These are phyloP conservation scores for Pyrgus malvae DNA, from an alignment of 2,888 invertebrate species.

Conservation along the genomic window DNA sequence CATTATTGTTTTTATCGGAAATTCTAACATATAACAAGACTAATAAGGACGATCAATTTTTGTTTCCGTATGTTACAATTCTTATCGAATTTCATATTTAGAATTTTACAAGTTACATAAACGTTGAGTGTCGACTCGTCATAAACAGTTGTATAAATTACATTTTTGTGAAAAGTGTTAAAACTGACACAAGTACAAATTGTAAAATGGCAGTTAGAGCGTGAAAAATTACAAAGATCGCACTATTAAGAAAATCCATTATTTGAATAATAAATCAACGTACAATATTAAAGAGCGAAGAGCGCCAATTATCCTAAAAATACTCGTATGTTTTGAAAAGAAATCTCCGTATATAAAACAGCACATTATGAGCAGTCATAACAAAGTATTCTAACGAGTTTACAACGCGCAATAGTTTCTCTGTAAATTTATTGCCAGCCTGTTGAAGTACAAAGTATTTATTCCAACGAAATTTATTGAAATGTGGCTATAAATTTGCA, in stretches of 20 bases:
- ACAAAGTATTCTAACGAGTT: conserved; percentile 29
- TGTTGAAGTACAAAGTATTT: conserved; percentile 44
- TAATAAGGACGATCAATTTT: no score
- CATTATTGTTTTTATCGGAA: conserved; percentile 13
- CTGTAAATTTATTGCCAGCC: conserved; percentile 37
- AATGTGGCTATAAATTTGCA: conserved; percentile 26
- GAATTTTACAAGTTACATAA: neutral
- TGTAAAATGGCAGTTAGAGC: no score
- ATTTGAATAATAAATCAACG: conserved; percentile 17
- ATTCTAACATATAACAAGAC: conserved; percentile 8
- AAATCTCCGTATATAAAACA: conserved; percentile 24
- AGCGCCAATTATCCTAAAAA: conserved; percentile 16
- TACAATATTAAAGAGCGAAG: conserved; percentile 11
- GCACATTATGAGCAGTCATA: conserved; percentile 32
- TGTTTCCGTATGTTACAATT: no score
- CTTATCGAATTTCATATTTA: neutral
- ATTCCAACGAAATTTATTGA: conserved; percentile 33
- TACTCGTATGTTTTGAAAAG: conserved; percentile 5
- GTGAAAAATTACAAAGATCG: no score
- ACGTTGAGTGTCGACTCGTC: neutral
- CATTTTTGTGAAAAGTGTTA: no score
- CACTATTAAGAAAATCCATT: conserved; percentile 7
- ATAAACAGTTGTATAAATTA: neutral
- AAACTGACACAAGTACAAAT: neutral
- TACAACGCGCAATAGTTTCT: conserved; percentile 33